A percentile compares a stretch with the other conserved stretches of the same genome.
These are phyloP conservation scores for Maniola jurtina DNA, from an alignment of 1,140 invertebrate genomes.

Conservation along the genomic window DNA sequence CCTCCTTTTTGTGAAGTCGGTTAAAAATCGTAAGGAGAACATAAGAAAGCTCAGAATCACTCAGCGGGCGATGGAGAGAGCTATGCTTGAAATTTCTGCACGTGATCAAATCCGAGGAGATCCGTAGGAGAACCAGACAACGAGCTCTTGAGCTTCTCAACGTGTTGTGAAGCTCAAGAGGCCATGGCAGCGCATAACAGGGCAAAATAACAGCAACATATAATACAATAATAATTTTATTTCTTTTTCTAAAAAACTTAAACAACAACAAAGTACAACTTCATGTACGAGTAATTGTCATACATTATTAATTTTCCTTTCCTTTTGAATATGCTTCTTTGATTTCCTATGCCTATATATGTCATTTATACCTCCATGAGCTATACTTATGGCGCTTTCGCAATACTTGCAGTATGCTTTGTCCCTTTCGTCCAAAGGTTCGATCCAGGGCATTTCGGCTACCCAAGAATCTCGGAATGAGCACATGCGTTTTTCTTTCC, in stretches of 20 bases:
- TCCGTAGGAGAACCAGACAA: too few relatives aligned
- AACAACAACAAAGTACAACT: not conserved
- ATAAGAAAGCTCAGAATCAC: too few relatives aligned
- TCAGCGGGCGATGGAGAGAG: too few relatives aligned
- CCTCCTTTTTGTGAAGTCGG: too few relatives aligned
- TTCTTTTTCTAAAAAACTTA: not conserved
- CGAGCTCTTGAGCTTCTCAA: too few relatives aligned
- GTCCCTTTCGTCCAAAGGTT: slow-evolving; percentile 1
- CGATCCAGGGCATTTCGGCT: slow-evolving; percentile 10
- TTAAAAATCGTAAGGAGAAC: too few relatives aligned
- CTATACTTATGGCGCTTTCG: slow-evolving; percentile 4
- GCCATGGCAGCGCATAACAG: too few relatives aligned
- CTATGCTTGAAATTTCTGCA: too few relatives aligned
- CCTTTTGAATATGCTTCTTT: slow-evolving; percentile 13
- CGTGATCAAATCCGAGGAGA: too few relatives aligned
- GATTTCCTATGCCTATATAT: slow-evolving; percentile 11
- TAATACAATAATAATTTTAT: not conserved
- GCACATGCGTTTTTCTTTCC: slow-evolving; percentile 17
- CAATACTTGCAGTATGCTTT: slow-evolving; percentile 14
- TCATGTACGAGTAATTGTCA: not conserved
- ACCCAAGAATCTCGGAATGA: slow-evolving; percentile 9
- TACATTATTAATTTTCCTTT: not conserved
- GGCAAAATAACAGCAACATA: not conserved
- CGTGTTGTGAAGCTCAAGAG: too few relatives aligned
- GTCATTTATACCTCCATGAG: slow-evolving; percentile 12